A percentile compares a stretch with the other conserved stretches of the same genome.
Conservation (phyloP, 2,797 vertebrate species). For the Sparidentex hasta region DNA sequence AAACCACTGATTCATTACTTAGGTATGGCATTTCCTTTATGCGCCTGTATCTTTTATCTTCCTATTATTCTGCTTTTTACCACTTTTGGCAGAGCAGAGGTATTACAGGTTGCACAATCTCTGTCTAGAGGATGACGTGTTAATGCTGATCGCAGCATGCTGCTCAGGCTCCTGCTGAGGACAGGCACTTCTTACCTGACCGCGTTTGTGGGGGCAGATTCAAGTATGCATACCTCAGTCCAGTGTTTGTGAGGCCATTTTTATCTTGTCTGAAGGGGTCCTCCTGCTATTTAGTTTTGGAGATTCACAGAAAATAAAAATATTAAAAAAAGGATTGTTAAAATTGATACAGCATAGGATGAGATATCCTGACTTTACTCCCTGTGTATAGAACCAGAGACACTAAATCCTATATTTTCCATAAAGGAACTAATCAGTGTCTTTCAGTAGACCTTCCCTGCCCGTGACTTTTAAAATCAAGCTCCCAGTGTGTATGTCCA, state of each 20-base stretch:
- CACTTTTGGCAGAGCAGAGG: slow-evolving; percentile 47
- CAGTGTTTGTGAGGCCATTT: neutral
- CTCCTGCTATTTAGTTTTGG: neutral
- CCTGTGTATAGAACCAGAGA: neutral
- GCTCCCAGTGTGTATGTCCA: neutral
- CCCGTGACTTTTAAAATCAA: neutral
- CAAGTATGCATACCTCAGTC: slow-evolving; percentile 3
- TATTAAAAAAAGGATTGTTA: neutral
- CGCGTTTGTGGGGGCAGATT: slow-evolving; percentile 17
- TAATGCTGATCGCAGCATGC: slow-evolving; percentile 49
- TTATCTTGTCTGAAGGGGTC: slow-evolving; percentile 11
- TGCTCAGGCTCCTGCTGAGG: slow-evolving; percentile 53
- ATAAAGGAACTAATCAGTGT: neutral
- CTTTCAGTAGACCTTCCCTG: neutral
- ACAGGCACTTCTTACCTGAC: slow-evolving; percentile 15
- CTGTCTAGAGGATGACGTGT: slow-evolving; percentile 52
- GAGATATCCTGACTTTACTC: neutral
- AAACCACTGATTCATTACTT: slow-evolving; percentile 60
- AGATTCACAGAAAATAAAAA: neutral
- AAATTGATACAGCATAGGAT: neutral
- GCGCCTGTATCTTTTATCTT: slow-evolving; percentile 29
- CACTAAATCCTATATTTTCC: neutral
- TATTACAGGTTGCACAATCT: slow-evolving; percentile 29
- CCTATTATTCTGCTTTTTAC: slow-evolving; percentile 39
- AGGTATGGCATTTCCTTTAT: slow-evolving; percentile 47